Evolutionary conservation across 2,888 invertebrate species (phyloP).

Genomic region (Xestia xanthographa): DNA sequence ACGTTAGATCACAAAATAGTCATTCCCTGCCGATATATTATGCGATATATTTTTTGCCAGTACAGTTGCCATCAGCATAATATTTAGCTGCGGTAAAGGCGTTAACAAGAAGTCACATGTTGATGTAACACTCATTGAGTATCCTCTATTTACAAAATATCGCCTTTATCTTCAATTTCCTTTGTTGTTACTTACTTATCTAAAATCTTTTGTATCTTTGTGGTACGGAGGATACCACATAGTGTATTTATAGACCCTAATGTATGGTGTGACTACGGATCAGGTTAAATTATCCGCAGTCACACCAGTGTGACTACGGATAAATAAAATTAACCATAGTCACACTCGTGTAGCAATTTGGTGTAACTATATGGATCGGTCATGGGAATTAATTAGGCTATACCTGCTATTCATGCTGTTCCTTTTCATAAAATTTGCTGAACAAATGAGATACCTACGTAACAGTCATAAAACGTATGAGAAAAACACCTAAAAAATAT

Average conservation of each 20-base stretch:
- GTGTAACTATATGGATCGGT: too few species aligned
- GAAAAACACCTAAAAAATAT: not conserved
- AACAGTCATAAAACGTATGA: not conserved
- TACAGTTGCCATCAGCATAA: not conserved
- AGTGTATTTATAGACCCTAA: not conserved
- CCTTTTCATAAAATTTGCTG: too few species aligned
- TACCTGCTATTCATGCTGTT: too few species aligned
- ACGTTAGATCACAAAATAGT: not conserved
- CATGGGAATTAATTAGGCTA: too few species aligned
- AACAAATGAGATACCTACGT: not conserved
- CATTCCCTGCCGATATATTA: not conserved
- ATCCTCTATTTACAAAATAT: slow-evolving; percentile 36
- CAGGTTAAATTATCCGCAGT: too few species aligned
- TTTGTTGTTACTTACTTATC: slow-evolving; percentile 5
- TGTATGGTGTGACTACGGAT: too few species aligned
- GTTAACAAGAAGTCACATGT: not conserved
- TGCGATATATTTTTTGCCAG: not conserved
- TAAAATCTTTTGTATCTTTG: slow-evolving; percentile 3
- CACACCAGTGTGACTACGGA: too few species aligned
- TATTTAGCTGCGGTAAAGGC: not conserved
- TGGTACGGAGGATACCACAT: not conserved
- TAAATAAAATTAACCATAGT: too few species aligned
- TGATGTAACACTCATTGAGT: not conserved
- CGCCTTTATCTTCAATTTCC: not conserved
- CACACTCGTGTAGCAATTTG: too few species aligned